Evolutionary conservation across 2,113 vertebrate genomes (phyloP), one percentile per base, ranked within the genome.

Genomic region (Theristicus caerulescens): DNA sequence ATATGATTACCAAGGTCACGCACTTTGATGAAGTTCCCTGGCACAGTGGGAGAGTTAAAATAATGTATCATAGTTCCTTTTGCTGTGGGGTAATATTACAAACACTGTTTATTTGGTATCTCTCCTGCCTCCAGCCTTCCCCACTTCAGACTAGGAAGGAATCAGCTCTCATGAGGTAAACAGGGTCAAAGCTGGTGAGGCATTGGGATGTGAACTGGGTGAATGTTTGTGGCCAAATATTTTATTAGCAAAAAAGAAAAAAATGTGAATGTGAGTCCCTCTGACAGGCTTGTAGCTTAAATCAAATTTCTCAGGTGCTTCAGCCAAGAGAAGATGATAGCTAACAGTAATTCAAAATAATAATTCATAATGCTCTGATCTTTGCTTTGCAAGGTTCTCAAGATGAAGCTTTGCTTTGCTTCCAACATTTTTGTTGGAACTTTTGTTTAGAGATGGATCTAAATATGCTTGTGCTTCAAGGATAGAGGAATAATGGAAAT

Each of bases 21-120:
- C 74, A 91, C 81, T 96, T 94, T 85, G 86, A 91, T 90, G 96
- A 94, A 79, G 94, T 96, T 95, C 93, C 52, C 94, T 96, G 95
- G 87, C 89, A 91, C 87, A 83, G 89, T 80, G 59, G 91, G 87
- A 94, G 94, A 94, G 89, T 93, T 93, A 85, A 94, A 96, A 95
- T 87, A 13, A 58, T 49, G 71, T 5, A 52, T 79, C 10, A 6
- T 46, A 27, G 77, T 29, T 95, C 84, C 59, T 80, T 85, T 87
- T 80, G 95, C 95, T 87, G 71, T 29, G 51, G 84, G 62, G 58
- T 80, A 95, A 32, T 55, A 72, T 90, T 71, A 86, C 54, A 70
- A 89, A 51, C 1, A 2, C 25, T 86, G 81, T 95, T 97, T 96
- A 73, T 90, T 95, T 94, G 71, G 78, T 42, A 51, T 52, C 74